phyloP scores from a whole-genome alignment of 2,888 invertebrate species.

The Dicycla oo region DNA sequence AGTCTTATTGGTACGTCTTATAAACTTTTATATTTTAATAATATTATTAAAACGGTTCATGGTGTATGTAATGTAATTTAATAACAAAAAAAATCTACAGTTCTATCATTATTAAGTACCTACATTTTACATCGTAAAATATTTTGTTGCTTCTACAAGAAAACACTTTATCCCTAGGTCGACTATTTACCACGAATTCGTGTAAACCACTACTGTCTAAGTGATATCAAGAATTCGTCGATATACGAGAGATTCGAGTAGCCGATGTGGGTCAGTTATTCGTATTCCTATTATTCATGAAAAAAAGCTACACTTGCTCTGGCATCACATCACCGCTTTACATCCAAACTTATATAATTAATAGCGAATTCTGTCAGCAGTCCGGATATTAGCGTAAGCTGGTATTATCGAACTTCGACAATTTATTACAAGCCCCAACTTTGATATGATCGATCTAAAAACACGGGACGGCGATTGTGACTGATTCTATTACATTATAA shows the following conservation, averaged over 20 bases:
- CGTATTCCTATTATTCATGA: conserved; percentile 3
- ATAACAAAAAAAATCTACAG: not conserved
- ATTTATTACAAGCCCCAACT: conserved; percentile 60
- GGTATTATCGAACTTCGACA: conserved; percentile 62
- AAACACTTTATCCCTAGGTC: not conserved
- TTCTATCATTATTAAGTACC: not conserved
- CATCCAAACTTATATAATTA: conserved; percentile 56
- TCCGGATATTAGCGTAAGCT: conserved; percentile 62
- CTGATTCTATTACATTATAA: conserved; percentile 29
- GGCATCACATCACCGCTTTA: conserved; percentile 13
- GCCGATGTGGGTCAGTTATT: not conserved
- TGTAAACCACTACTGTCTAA: not conserved
- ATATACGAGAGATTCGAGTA: not conserved
- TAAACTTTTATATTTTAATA: not conserved
- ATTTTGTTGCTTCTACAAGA: not conserved
- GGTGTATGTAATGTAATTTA: too few relatives aligned
- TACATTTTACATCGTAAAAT: not conserved
- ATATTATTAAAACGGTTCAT: too few relatives aligned
- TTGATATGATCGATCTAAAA: conserved; percentile 58
- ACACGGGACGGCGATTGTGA: conserved; percentile 13
- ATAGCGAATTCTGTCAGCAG: conserved; percentile 57
- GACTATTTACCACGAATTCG: not conserved
- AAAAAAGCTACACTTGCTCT: conserved; percentile 1
- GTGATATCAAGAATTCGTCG: not conserved
- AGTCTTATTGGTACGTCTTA: too few relatives aligned